Conservation (phyloP, 2,113 vertebrate species). For the Xiphophorus maculatus region DNA sequence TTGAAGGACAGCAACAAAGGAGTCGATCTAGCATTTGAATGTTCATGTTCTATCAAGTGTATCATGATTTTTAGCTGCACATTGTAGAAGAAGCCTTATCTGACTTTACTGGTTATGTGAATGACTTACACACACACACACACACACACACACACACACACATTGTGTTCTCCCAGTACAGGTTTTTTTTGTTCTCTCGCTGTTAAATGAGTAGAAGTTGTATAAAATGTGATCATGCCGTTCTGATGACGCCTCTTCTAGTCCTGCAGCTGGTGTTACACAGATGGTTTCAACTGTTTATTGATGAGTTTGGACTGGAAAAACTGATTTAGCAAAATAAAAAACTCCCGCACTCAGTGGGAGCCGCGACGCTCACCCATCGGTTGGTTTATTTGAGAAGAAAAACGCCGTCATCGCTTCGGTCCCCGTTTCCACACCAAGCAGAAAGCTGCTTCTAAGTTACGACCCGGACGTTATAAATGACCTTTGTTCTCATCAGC, state of each 20-base stretch:
- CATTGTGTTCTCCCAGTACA: constrained; percentile 30
- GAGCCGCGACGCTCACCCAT: not conserved
- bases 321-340: not conserved
- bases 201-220: constrained; percentile 39
- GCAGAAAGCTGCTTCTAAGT: constrained; percentile 50
- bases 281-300: constrained; percentile 31
- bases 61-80: constrained; percentile 57
- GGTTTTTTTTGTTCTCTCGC: constrained; percentile 36
- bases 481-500: constrained; percentile 54
- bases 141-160: not conserved
- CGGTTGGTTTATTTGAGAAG: not conserved
- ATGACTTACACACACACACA: constrained; percentile 33
- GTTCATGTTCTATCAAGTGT: constrained; percentile 35
- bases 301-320: constrained; percentile 8
- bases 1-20: constrained; percentile 14
- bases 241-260: constrained; percentile 28
- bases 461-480: constrained; percentile 53
- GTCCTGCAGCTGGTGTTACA: constrained; percentile 26
- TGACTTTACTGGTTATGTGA: constrained; percentile 51
- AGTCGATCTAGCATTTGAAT: constrained; percentile 66
- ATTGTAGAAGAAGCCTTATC: constrained; percentile 71
- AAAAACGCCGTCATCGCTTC: constrained; percentile 25
- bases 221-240: constrained; percentile 19
- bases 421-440: constrained; percentile 24
- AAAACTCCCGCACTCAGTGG: not conserved